Evolutionary conservation across 2,888 invertebrate genomes (phyloP).

Genomic region (Aleiodes leptofemur): DNA sequence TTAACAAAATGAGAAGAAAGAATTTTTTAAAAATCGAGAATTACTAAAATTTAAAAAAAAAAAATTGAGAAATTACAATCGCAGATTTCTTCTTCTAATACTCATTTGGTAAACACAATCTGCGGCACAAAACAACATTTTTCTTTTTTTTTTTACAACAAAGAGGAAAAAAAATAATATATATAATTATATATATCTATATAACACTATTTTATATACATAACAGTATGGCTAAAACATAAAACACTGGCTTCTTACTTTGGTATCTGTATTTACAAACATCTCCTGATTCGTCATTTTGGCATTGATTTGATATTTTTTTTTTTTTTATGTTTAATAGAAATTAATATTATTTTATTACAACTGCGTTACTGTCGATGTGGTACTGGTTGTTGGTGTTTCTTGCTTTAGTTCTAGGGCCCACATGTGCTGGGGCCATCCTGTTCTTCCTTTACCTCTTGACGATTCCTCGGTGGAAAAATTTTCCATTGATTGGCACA

Average conservation of each 20-base stretch:
- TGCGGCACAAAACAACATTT: slow-evolving; percentile 4
- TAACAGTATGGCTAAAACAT: neutral
- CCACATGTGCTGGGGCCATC: slow-evolving; percentile 99
- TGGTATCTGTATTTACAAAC: slow-evolving; percentile 53
- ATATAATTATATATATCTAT: neutral
- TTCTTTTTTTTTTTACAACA: neutral
- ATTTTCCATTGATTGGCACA: slow-evolving; percentile 62
- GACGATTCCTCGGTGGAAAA: slow-evolving; percentile 66
- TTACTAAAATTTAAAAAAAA: neutral
- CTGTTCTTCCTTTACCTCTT: slow-evolving; percentile 90
- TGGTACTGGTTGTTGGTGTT: slow-evolving; percentile 60
- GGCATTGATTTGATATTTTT: slow-evolving; percentile 8
- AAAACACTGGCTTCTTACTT: slow-evolving; percentile 15
- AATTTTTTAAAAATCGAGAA: neutral
- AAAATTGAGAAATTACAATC: neutral
- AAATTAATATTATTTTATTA: slow-evolving; percentile 54
- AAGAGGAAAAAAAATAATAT: neutral
- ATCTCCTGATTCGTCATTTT: neutral
- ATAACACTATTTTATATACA: slow-evolving; percentile 16
- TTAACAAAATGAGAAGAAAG: neutral
- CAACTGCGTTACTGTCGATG: slow-evolving; percentile 59
- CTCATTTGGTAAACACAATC: neutral
- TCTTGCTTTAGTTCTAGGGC: slow-evolving; percentile 89
- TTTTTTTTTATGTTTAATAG: neutral
- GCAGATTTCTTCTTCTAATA: neutral